Evolutionary conservation across 2,113 vertebrate genomes (phyloP), one percentile per base, ranked within the genome.

Genomic region (Vanacampus margaritifer): DNA sequence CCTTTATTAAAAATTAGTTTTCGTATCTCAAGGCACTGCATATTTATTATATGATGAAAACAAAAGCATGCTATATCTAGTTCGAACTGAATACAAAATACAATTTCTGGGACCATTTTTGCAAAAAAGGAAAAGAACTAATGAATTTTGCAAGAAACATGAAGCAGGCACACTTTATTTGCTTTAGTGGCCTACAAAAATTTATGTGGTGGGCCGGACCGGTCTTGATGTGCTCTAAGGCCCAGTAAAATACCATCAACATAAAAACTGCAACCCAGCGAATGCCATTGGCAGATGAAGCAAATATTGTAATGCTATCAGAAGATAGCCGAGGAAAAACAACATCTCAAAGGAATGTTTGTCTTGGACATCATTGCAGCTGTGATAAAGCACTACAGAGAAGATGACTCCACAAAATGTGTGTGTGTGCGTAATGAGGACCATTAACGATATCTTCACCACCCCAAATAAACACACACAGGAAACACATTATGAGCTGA

Each of bases 371-470:
- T 39, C 2, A 19, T 14, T 11, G 2, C 21, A 66, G 5, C 19
- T 24, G 5, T 28, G 36, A 60, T 60, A 37, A 37, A 60, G 35
- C 6, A 10, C 54, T 14, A 56, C 26, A 9, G 28, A 19, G 21
- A 35, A 35, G 51, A 26, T 13, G 23, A n/a, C 17, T 48, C 46
- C 53, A 56, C 53, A 26, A 16, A 56, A 26, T 13, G 24, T 6
- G 53, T 8, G n/a, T 11, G 24, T 54, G 12, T n/a, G 19, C n/a
- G 17, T 60, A 36, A 39, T 37, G 35, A 23, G 35, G 36, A 39
- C 35, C 36, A 37, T 60, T 11, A 60, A 60, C n/a, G 21, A 37
- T 43, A 59, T 65, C 54, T 70, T 48, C 32, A 24, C 50, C 10
- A 41, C 23, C 24, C 14, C 26, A 46, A 28, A 64, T 39, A 39